Evolutionary conservation across 2,888 invertebrate genomes (phyloP).

Genomic region (Charanyca ferruginea): DNA sequence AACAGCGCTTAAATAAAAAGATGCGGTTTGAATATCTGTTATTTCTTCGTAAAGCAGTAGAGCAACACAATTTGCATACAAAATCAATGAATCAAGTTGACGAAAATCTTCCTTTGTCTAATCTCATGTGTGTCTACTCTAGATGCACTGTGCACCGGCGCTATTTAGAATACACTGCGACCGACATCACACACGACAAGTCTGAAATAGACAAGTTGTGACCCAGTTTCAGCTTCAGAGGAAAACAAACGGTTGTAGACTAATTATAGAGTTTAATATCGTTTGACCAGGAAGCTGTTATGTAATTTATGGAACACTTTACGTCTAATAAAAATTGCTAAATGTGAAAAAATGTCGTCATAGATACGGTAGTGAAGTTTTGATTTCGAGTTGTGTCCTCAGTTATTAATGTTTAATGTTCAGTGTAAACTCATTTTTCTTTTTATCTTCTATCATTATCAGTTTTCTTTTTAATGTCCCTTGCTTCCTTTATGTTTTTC

Average conservation of each 20-base stretch:
- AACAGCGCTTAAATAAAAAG: not conserved
- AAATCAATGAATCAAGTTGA: not conserved
- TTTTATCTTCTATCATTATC: slow-evolving; percentile 18
- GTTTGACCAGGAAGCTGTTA: slow-evolving; percentile 50
- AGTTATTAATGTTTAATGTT: slow-evolving; percentile 30
- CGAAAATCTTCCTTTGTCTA: slow-evolving; percentile 42
- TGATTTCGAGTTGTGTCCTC: slow-evolving; percentile 32
- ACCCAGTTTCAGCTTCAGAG: slow-evolving; percentile 80
- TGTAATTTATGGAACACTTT: slow-evolving; percentile 58
- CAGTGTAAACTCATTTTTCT: slow-evolving; percentile 12
- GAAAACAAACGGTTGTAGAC: slow-evolving; percentile 66
- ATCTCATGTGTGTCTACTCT: slow-evolving; percentile 54
- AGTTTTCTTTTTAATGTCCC: not conserved
- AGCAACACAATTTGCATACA: slow-evolving; percentile 6
- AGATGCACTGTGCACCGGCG: slow-evolving; percentile 85
- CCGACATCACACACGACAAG: slow-evolving; percentile 80
- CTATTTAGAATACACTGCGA: slow-evolving; percentile 84
- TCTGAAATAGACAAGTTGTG: slow-evolving; percentile 85
- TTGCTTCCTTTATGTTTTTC: slow-evolving; percentile 16
- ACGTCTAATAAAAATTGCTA: slow-evolving; percentile 50
- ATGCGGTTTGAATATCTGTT: not conserved
- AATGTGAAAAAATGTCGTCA: slow-evolving; percentile 51
- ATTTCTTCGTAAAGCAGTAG: not conserved
- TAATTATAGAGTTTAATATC: slow-evolving; percentile 61
- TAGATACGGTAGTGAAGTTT: slow-evolving; percentile 47